Evolutionary conservation across 2,888 invertebrate genomes (phyloP).

Genomic region (Coenonympha arcania): DNA sequence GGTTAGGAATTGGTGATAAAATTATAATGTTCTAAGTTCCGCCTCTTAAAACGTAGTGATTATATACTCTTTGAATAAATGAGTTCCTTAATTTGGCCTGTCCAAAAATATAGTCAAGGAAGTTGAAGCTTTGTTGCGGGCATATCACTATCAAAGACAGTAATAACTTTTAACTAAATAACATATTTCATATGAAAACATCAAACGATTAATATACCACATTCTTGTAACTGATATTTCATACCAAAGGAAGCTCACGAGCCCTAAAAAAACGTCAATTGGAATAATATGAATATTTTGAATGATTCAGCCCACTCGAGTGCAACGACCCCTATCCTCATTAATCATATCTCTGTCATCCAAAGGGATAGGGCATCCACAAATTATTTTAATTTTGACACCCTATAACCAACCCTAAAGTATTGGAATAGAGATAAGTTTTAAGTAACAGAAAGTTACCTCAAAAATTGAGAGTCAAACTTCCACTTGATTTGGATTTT

Average conservation of each 20-base stretch:
- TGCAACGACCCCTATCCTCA: conserved; percentile 30
- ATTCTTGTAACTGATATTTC: conserved; percentile 7
- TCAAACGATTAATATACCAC: neutral
- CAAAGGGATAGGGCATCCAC: conserved; percentile 27
- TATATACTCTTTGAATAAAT: too few species aligned
- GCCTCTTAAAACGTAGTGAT: too few species aligned
- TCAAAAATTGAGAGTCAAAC: conserved; percentile 32
- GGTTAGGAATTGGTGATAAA: too few species aligned
- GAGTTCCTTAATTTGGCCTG: too few species aligned
- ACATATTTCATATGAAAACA: neutral
- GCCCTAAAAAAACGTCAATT: conserved; percentile 21
- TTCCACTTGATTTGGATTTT: conserved; percentile 29
- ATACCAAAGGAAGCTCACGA: conserved; percentile 6
- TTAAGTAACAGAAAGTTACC: conserved; percentile 20
- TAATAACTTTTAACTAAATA: neutral
- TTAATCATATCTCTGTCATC: conserved; percentile 33
- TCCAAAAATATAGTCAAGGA: too few species aligned
- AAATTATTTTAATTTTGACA: conserved; percentile 17
- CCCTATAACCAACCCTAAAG: conserved; percentile 13
- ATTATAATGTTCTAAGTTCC: too few species aligned
- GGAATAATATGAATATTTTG: conserved; percentile 30
- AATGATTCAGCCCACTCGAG: conserved; percentile 28
- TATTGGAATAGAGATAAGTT: neutral
- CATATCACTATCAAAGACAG: too few species aligned
- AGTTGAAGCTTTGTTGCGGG: too few species aligned